phyloP scores from a whole-genome alignment of 2,888 invertebrate genomes.

The Rugalucina vietnamica region DNA sequence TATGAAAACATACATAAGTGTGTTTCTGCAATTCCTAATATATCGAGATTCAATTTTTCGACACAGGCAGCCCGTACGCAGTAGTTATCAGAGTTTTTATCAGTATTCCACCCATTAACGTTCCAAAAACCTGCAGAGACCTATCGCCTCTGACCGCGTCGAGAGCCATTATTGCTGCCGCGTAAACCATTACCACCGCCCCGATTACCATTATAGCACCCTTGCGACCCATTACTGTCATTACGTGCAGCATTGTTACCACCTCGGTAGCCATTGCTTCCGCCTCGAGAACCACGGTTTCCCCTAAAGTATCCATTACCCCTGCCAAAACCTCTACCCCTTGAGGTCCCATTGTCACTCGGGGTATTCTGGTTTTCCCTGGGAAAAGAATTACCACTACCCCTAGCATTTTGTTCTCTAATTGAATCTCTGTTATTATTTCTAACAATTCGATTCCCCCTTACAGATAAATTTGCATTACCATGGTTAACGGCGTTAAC shows the following conservation, averaged over 20 bases:
- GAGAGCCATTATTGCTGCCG: too few species aligned
- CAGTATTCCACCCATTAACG: not conserved
- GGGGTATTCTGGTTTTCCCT: too few species aligned
- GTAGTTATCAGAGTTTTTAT: not conserved
- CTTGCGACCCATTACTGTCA: not conserved
- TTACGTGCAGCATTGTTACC: not conserved
- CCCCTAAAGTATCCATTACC: too few species aligned
- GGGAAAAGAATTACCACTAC: too few species aligned
- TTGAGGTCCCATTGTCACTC: too few species aligned
- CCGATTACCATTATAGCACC: too few species aligned
- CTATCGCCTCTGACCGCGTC: too few species aligned
- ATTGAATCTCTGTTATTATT: not conserved
- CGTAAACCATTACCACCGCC: not conserved
- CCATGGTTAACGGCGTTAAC: conserved; percentile 5
- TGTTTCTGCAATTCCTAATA: not conserved
- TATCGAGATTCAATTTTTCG: not conserved
- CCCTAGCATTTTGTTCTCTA: too few species aligned
- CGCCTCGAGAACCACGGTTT: not conserved
- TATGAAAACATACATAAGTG: too few species aligned
- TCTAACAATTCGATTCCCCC: not conserved
- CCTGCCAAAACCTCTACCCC: too few species aligned
- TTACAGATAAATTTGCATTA: not conserved
- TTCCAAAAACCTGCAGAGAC: not conserved
- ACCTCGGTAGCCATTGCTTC: not conserved
- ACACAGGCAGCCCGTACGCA: not conserved